phyloP scores from a whole-genome alignment of 2,113 vertebrate species.

The Reinhardtius hippoglossoides region DNA sequence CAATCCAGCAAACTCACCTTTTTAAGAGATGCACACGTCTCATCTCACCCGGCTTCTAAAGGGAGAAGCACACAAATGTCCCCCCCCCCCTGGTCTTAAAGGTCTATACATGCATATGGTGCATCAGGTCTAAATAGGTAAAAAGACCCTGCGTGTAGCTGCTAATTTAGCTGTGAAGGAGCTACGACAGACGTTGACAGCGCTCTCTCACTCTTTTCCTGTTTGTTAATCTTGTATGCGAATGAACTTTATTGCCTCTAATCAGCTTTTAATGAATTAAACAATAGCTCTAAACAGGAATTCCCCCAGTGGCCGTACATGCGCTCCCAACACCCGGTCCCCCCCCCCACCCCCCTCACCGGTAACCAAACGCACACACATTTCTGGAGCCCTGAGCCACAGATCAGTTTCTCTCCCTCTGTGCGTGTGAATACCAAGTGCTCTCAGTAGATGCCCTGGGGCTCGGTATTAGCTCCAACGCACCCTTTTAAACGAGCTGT shows the following conservation, averaged over 20 bases:
- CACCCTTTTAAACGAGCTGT: conserved; percentile 75
- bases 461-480: conserved; percentile 49
- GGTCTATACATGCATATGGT: too few relatives aligned
- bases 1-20: too few relatives aligned
- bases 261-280: conserved; percentile 35
- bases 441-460: conserved; percentile 50
- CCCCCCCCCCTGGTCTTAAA: too few relatives aligned
- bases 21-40: too few relatives aligned
- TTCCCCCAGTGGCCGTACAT: conserved; percentile 14
- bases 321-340: not conserved
- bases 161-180: not conserved
- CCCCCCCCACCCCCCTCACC: not conserved
- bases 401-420: conserved; percentile 25
- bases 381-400: conserved; percentile 28
- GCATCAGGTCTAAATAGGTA: too few relatives aligned
- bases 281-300: conserved; percentile 20
- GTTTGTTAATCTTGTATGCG: not conserved
- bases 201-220: not conserved
- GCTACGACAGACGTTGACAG: not conserved
- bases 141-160: not conserved
- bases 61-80: too few relatives aligned
- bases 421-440: conserved; percentile 59
- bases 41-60: too few relatives aligned
- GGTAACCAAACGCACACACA: conserved; percentile 21
- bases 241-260: conserved; percentile 29